Evolutionary conservation across 2,888 invertebrate species (phyloP).

Genomic region (Spodoptera picta): DNA sequence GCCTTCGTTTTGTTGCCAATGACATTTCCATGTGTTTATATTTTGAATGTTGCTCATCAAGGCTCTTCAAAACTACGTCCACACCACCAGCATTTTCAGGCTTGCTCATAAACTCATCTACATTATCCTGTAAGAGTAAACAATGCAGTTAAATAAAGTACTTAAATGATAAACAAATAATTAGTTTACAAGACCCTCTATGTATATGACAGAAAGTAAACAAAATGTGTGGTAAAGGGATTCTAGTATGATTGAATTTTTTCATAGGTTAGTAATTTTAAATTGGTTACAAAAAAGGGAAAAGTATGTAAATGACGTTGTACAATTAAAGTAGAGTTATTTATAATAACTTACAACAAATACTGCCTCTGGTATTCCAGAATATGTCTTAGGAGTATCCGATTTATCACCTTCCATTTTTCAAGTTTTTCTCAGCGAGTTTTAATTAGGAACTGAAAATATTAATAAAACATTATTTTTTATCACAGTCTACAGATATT

Average conservation of each 20-base stretch:
- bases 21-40: slow-evolving; percentile 99
- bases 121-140: slow-evolving; percentile 93
- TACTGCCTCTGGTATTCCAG: slow-evolving; percentile 95
- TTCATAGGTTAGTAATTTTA: neutral
- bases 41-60: slow-evolving; percentile 98
- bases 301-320: no score
- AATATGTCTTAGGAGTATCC: slow-evolving; percentile 90
- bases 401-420: slow-evolving; percentile 83
- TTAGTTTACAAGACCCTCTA: no score
- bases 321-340: no score
- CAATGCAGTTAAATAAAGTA: neutral
- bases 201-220: no score
- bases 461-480: slow-evolving; percentile 24
- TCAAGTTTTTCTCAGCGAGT: slow-evolving; percentile 10
- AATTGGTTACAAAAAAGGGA: no score
- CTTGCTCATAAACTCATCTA: slow-evolving; percentile 96
- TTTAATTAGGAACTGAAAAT: slow-evolving; percentile 22
- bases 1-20: slow-evolving; percentile 94
- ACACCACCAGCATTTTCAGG: slow-evolving; percentile 94
- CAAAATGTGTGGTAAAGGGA: no score
- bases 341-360: slow-evolving; percentile 92
- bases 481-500: neutral
- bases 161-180: no score
- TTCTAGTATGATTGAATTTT: no score
- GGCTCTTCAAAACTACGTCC: slow-evolving; percentile 94